Evolutionary conservation across 2,797 vertebrate genomes (phyloP).

Genomic region (Argyrosomus regius): DNA sequence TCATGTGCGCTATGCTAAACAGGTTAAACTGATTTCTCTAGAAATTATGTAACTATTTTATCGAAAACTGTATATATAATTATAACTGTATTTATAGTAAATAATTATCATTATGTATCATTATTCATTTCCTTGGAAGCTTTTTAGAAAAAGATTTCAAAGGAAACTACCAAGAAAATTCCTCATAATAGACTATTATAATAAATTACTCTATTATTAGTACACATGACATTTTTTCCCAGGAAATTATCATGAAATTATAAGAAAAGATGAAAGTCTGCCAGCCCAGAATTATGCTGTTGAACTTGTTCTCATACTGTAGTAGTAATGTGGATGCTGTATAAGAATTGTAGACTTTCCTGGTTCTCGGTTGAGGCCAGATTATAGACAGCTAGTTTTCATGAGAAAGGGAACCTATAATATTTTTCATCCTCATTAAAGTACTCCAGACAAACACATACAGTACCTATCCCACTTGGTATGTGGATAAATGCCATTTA

Average conservation of each 20-base stretch:
- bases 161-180: background rate
- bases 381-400: background rate
- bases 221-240: background rate
- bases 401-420: background rate
- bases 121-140: background rate
- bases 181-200: background rate
- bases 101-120: no score
- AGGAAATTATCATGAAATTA: background rate
- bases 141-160: no score
- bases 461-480: background rate
- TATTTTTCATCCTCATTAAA: no score
- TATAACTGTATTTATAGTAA: no score
- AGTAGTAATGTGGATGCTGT: background rate
- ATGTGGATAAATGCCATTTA: background rate
- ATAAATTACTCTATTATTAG: background rate
- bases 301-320: background rate
- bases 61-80: no score
- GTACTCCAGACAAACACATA: background rate
- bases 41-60: no score
- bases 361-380: no score
- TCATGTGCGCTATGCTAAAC: background rate
- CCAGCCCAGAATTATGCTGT: background rate
- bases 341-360: background rate
- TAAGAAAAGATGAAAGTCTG: background rate
- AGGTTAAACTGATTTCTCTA: background rate